phyloP scores from a whole-genome alignment of 2,113 vertebrate species.

The Dromiciops gliroides region DNA sequence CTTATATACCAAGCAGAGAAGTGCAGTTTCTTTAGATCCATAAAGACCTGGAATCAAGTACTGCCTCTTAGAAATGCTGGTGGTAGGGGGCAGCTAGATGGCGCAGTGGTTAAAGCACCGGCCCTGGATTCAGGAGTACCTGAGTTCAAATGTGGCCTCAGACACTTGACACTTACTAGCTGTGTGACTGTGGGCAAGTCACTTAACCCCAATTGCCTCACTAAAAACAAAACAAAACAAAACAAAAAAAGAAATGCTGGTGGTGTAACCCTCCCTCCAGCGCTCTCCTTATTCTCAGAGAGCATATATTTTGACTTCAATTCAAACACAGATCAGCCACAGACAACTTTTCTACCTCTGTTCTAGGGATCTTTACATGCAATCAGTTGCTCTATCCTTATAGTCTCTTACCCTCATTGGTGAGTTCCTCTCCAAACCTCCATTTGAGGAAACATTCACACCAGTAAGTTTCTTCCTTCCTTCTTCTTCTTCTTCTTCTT shows the following conservation, averaged over 20 bases:
- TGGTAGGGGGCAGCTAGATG: no score
- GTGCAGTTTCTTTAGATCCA: neutral
- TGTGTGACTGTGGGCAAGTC: no score
- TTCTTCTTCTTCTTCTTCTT: no score
- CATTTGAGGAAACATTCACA: neutral
- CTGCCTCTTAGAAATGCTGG: neutral
- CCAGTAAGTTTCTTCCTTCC: neutral
- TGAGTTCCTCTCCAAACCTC: neutral
- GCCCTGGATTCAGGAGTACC: no score
- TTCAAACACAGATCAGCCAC: neutral
- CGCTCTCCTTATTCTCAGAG: neutral
- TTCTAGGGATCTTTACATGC: neutral
- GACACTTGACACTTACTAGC: no score
- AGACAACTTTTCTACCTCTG: neutral
- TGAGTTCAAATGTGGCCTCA: no score
- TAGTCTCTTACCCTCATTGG: neutral
- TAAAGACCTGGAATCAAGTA: neutral
- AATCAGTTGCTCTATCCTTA: neutral
- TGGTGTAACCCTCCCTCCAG: neutral
- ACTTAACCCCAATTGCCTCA: no score
- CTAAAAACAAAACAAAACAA: no score
- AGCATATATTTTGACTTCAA: neutral
- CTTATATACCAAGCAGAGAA: neutral
- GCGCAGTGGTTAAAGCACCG: no score
- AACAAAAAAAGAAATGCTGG: neutral